Evolutionary conservation across 2,113 vertebrate species (phyloP), one percentile per base, ranked within the genome.

Genomic region (Gasterosteus aculeatus): DNA sequence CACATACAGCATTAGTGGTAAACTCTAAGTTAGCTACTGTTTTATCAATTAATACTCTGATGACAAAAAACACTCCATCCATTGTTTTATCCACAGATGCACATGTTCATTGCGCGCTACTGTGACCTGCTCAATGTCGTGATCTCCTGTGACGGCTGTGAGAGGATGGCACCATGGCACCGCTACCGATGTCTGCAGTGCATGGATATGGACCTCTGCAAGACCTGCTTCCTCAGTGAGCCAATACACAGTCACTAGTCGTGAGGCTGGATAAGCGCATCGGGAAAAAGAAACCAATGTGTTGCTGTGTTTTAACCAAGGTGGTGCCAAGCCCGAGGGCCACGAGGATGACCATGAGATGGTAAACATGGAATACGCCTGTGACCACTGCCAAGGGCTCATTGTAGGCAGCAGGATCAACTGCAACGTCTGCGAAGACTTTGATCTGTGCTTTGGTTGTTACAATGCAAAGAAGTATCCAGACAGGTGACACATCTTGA

Each of bases 51-150:
- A 26, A 26, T 26, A 26, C 22, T 26, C 22, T 26, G 22, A 26
- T 26, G 22, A 26, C 22, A 26, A 26, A 26, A 26, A 26, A 26
- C 22, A 26, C 22, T 26, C 22, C 22, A 26, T 26, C 22, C 22
- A 26, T 26, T 26, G 22, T 51, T 12, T n/a, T 66, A 0, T 75
- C 54, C 31, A 35, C 62, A 99, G 98, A 99, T 99, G 97, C 97
- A 99, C 92, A 97, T 99, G 97, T 99, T 99, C 88, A 97, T 99
- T 6, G 97, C 98, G 16, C 96, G 98, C n/a, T 98, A 99, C 80
- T 98, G 97, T 64, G 96, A 99, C 89, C 94, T 97, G 77, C 83
- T 99, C 5, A 98, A 97, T 0, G 97, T 99, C 58, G 98, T 98
- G 86, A 99, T 99, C 19, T 98, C 98, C 26, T 99, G 98, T 0